A percentile compares a stretch with the other conserved stretches of the same genome.
These are phyloP conservation scores for Lindbergichthys nudifrons DNA, from an alignment of 2,797 vertebrate genomes.

Conservation along the genomic window DNA sequence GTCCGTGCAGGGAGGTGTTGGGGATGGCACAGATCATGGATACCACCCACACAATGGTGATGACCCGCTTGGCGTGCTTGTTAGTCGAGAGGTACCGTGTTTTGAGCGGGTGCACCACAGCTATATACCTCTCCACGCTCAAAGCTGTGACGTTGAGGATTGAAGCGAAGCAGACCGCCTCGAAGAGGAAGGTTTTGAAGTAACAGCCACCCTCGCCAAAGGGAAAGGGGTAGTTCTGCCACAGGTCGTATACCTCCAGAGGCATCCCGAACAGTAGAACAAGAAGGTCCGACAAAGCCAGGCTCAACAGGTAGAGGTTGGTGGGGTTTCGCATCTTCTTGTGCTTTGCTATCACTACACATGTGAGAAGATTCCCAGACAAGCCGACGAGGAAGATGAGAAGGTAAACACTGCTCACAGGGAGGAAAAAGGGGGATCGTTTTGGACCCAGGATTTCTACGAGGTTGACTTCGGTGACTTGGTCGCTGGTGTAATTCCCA, in stretches of 20 bases:
- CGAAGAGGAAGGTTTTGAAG: constrained; percentile 87
- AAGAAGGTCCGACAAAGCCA: constrained; percentile 84
- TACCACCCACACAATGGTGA: constrained; percentile 76
- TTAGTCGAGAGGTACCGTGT: constrained; percentile 84
- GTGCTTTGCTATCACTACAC: constrained; percentile 84
- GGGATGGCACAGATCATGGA: constrained; percentile 84
- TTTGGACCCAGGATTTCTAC: constrained; percentile 82
- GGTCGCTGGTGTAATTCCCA: constrained; percentile 61
- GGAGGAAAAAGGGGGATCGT: constrained; percentile 83
- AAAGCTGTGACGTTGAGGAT: constrained; percentile 86
- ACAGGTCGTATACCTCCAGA: constrained; percentile 86
- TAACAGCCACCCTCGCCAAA: constrained; percentile 85
- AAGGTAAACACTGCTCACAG: constrained; percentile 80
- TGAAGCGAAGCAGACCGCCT: constrained; percentile 87
- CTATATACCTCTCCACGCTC: constrained; percentile 86
- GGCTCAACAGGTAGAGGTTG: constrained; percentile 85
- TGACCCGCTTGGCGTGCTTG: constrained; percentile 82
- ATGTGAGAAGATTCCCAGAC: constrained; percentile 85
- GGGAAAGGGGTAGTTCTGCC: constrained; percentile 88
- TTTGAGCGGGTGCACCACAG: constrained; percentile 86
- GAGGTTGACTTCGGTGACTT: constrained; percentile 75
- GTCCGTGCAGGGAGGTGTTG: constrained; percentile 85
- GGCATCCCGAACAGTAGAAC: constrained; percentile 87
- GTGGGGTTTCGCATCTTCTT: constrained; percentile 87
- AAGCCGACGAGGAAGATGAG: constrained; percentile 84